Conservation (phyloP, 2,797 vertebrate species). For the Mus caroli region DNA sequence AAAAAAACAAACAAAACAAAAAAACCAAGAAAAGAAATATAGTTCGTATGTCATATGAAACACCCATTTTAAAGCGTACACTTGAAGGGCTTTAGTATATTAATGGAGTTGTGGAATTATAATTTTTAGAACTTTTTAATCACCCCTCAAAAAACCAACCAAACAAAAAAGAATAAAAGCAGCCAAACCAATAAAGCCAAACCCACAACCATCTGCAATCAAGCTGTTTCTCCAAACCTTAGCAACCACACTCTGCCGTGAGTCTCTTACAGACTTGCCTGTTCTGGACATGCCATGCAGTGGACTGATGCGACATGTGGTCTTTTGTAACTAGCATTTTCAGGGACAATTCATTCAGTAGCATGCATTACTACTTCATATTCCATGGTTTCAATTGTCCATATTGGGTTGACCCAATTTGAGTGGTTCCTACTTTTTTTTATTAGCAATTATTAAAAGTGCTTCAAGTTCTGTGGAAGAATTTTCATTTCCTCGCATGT, state of each 20-base stretch:
- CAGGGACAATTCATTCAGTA: background rate
- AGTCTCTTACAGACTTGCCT: background rate
- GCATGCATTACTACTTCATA: background rate
- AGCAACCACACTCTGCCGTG: background rate
- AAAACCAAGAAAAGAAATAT: background rate
- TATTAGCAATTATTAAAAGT: background rate
- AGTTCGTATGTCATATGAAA: background rate
- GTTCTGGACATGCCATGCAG: background rate
- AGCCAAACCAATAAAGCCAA: background rate
- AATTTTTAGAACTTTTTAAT: conserved; percentile 28
- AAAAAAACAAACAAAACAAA: background rate
- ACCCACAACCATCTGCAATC: background rate
- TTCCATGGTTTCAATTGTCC: background rate
- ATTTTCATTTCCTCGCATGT: background rate
- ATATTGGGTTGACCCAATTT: background rate
- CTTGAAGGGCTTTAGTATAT: background rate
- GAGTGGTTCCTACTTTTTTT: background rate
- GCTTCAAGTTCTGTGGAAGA: background rate
- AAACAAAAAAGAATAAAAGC: background rate
- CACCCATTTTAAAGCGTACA: background rate
- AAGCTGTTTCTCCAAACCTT: background rate
- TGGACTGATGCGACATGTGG: background rate
- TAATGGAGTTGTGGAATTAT: too few relatives aligned
- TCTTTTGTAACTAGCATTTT: background rate
- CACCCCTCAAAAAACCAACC: background rate